Evolutionary conservation across 2,113 vertebrate genomes (phyloP).

Genomic region (Monarcha castaneiventris): DNA sequence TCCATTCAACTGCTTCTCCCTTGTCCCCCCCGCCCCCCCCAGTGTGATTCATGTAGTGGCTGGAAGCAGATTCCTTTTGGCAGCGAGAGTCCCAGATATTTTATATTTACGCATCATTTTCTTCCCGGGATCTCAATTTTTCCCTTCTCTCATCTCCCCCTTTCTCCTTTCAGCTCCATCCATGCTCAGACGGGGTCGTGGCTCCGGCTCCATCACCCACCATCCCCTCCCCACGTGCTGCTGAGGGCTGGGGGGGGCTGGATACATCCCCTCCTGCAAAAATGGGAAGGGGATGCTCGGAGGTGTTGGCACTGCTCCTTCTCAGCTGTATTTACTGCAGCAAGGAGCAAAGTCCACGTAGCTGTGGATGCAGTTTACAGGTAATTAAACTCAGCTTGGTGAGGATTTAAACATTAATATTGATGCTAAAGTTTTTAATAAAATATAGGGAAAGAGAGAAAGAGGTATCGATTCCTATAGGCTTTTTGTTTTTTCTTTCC

Average conservation of each 20-base stretch:
- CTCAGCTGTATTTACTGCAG: neutral
- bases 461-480: constrained; percentile 23
- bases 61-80: neutral
- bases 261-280: rapidly evolving
- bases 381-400: constrained; percentile 59
- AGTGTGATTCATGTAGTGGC: neutral
- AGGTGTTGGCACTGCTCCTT: neutral
- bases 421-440: constrained; percentile 65
- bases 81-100: neutral
- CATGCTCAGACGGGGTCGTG: neutral
- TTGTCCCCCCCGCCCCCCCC: rapidly evolving
- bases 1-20: neutral
- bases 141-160: neutral
- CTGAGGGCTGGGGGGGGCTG: neutral
- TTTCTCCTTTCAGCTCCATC: neutral
- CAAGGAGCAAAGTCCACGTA: neutral
- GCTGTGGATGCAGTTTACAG: constrained; percentile 38
- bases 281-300: neutral
- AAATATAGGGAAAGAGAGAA: constrained; percentile 43
- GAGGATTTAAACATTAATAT: constrained; percentile 58
- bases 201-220: neutral
- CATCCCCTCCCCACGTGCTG: neutral
- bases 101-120: neutral
- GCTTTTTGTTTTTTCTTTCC: constrained; percentile 10
- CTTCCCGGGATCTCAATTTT: neutral